phyloP scores from a whole-genome alignment of 2,113 vertebrate genomes.

The Bostrychus sinensis region DNA sequence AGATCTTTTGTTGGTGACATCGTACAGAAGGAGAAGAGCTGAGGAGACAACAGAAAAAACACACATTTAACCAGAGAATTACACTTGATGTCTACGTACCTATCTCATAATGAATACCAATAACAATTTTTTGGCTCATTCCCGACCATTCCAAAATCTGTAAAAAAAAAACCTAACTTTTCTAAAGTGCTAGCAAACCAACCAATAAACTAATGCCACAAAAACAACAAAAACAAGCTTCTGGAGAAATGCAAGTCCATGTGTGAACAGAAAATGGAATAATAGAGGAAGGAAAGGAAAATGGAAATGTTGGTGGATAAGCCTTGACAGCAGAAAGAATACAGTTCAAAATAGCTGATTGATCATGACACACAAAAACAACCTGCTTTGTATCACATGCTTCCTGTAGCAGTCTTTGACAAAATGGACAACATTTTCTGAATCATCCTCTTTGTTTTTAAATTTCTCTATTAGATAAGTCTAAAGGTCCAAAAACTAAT shows the following conservation, averaged over 20 bases:
- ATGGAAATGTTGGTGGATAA: background rate
- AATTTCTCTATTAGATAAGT: background rate
- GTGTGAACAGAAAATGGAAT: background rate
- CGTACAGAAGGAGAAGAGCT: constrained; percentile 92
- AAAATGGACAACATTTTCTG: background rate
- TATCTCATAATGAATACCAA: no score
- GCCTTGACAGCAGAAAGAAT: background rate
- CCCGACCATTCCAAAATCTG: no score
- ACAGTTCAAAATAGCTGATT: background rate
- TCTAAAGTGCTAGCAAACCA: no score
- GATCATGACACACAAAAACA: background rate
- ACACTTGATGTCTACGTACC: no score
- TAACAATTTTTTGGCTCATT: no score
- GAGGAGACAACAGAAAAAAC: constrained; percentile 37
- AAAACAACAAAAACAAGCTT: no score
- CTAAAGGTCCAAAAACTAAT: background rate
- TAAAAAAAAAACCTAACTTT: no score
- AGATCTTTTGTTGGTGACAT: constrained; percentile 90
- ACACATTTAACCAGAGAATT: background rate
- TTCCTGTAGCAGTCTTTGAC: background rate
- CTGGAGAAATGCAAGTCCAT: background rate
- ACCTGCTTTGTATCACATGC: background rate
- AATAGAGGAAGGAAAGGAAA: background rate
- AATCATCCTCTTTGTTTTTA: background rate
- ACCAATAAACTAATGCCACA: no score